Conservation (phyloP, 1,140 invertebrate species). For the Mactra quadrangularis region DNA sequence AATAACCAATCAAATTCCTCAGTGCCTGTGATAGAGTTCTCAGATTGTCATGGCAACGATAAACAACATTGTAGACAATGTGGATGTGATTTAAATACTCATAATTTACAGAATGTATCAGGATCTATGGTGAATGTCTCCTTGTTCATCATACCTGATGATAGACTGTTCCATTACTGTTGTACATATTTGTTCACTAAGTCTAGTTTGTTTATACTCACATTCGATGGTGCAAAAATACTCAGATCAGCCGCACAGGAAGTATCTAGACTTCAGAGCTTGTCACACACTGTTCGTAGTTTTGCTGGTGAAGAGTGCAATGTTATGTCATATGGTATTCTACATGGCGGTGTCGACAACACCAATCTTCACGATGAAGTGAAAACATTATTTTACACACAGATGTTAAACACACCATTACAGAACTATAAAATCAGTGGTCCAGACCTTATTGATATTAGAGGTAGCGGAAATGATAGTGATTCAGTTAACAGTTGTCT, state of each 20-base stretch:
- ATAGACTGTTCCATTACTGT: constrained; percentile 53
- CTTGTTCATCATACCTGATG: constrained; percentile 51
- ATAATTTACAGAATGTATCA: background rate
- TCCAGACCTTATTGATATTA: constrained; percentile 49
- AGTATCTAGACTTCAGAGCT: constrained; percentile 35
- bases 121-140: constrained; percentile 47
- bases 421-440: constrained; percentile 50
- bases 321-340: constrained; percentile 38
- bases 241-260: constrained; percentile 32
- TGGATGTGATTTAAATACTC: constrained; percentile 39
- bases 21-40: background rate
- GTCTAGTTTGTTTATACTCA: constrained; percentile 57
- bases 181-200: constrained; percentile 60
- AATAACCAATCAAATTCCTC: constrained; percentile 14
- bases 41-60: background rate
- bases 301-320: constrained; percentile 53
- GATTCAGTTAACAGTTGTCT: background rate
- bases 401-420: constrained; percentile 37
- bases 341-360: constrained; percentile 26
- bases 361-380: constrained; percentile 45
- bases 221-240: constrained; percentile 62
- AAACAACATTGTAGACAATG: constrained; percentile 27
- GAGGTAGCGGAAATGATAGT: background rate
- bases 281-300: constrained; percentile 51
- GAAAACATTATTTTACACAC: constrained; percentile 54